These are phyloP conservation scores for Tanypteryx hageni DNA, from an alignment of 2,888 invertebrate species.

Conservation along the genomic window DNA sequence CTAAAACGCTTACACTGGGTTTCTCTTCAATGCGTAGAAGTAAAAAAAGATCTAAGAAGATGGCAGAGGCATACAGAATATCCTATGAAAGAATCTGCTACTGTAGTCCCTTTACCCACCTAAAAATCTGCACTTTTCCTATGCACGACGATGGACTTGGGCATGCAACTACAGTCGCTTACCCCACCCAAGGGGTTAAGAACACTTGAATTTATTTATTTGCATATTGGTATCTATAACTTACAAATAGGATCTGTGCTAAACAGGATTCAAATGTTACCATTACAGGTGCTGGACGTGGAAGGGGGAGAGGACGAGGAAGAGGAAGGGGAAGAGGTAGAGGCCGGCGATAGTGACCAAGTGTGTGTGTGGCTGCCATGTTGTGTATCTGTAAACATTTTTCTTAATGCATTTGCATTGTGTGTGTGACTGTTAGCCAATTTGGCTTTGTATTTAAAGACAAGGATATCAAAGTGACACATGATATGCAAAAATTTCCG, in stretches of 20 bases:
- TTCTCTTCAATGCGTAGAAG: no score
- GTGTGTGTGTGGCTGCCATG: background rate
- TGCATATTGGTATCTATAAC: no score
- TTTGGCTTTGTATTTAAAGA: constrained; percentile 35
- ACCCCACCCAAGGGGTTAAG: no score
- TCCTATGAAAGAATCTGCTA: no score
- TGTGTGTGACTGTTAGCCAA: constrained; percentile 13
- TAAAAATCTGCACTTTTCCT: no score
- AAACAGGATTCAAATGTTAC: constrained; percentile 60
- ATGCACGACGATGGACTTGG: no score
- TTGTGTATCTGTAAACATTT: constrained; percentile 50
- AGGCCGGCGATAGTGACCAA: constrained; percentile 75
- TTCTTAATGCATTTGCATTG: background rate
- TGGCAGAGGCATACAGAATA: no score
- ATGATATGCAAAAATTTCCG: background rate
- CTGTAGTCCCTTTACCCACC: no score
- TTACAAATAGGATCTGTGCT: background rate
- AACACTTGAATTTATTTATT: constrained; percentile 26
- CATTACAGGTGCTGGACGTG: constrained; percentile 76
- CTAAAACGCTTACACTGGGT: no score
- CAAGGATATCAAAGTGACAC: background rate
- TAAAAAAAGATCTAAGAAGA: no score
- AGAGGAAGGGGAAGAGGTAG: constrained; percentile 85
- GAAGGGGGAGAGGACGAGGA: constrained; percentile 82
- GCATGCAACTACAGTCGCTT: no score